phyloP scores from a whole-genome alignment of 2,797 vertebrate genomes.

The Strix occidentalis region DNA sequence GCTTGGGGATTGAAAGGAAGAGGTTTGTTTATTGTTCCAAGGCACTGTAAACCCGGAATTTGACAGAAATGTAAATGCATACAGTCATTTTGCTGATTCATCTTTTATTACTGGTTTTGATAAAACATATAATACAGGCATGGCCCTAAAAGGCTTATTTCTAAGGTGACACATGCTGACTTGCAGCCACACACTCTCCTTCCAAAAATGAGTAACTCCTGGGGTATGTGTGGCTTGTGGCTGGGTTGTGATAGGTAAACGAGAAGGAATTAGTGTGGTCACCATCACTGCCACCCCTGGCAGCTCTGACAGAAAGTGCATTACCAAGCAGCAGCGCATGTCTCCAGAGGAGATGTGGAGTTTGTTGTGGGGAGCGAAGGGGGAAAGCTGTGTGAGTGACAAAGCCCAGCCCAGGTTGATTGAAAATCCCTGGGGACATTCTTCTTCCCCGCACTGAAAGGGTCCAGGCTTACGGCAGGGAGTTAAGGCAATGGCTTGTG shows the following conservation, averaged over 20 bases:
- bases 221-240: background rate
- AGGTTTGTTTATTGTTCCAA: constrained; percentile 41
- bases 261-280: background rate
- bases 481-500: background rate
- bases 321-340: rapidly evolving
- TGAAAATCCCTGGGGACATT: background rate
- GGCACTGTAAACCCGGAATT: background rate
- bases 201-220: constrained; percentile 30
- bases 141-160: constrained; percentile 17
- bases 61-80: constrained; percentile 1
- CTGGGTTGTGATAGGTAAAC: background rate
- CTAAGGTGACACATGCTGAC: constrained; percentile 29
- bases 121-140: background rate
- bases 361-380: background rate
- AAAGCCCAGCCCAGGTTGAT: background rate
- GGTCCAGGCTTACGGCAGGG: background rate
- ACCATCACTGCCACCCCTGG: background rate
- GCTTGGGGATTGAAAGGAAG: constrained; percentile 9
- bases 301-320: background rate
- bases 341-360: background rate
- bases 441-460: background rate
- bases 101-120: constrained; percentile 26
- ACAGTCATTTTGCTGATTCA: constrained; percentile 15
- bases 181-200: background rate
- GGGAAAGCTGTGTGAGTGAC: background rate